Evolutionary conservation across 2,113 vertebrate species (phyloP), one percentile per base, ranked within the genome.

Genomic region (Phylloscopus trochiloides): DNA sequence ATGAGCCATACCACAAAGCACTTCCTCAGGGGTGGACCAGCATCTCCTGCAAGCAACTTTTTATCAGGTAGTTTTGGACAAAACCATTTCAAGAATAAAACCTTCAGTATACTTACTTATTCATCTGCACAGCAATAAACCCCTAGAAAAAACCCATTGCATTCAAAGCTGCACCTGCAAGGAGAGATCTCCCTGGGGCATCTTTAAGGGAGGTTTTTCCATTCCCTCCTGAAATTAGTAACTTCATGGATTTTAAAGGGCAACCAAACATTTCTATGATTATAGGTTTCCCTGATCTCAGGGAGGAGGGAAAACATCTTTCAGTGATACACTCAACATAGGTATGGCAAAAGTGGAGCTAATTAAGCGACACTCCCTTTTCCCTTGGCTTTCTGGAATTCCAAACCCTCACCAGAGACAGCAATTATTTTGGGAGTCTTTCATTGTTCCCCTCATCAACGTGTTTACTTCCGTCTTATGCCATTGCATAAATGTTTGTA

Each of bases 371-470:
- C 87, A 74, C 80, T 92, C 92, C 96, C 84, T 86, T 88, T 86
- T 34, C 76, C 76, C 51, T 80, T 1, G 15, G 84, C 87, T 87
- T 96, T 74, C 55, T 81, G 92, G 65, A 81, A 89, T 81, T 74
- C 29, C 65, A 94, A 95, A 84, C 51, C 66, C 29, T 89, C 90
- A 78, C 55, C 57, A 91, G 47, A 89, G 92, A 73, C 32, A 57
- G 51, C 83, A 93, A 93, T 96, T 91, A 95, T 63, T 87, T 72
- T 50, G 51, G 42, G 55, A 94, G 89, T 84, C 89, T 94, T 94
- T 94, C 86, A 57, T 55, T 91, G 31, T 52, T 94, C 52, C 36
- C 32, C 26, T 92, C 81, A 91, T 77, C 66, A 73, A 34, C 3
- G 0, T 74, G 65, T 92, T 96, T 94, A 93, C 77, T 94, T 95